Percentiles rank a stretch among this genome's conserved stretches.
These are phyloP conservation scores for Sminthopsis crassicaudata DNA, from an alignment of 2,113 vertebrate species.

Conservation along the genomic window DNA sequence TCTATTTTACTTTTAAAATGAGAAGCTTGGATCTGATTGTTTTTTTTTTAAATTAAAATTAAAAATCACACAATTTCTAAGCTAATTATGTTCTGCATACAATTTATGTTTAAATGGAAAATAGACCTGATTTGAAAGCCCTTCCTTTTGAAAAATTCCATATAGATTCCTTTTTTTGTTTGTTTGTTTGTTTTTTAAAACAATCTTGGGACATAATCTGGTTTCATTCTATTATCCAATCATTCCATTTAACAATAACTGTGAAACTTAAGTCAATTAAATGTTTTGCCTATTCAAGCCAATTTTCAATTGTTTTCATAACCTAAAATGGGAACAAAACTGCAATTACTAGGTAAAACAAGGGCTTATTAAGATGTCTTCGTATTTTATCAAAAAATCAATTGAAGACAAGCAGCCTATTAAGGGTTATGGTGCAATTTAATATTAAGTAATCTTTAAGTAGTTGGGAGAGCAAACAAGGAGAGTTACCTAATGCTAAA, in stretches of 20 bases:
- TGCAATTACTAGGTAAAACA: not conserved
- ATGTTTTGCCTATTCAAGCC: not conserved
- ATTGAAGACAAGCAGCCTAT: not conserved
- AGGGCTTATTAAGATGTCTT: not conserved
- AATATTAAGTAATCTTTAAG: not conserved
- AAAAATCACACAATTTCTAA: not conserved
- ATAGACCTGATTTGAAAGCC: not conserved
- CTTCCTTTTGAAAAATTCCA: not conserved
- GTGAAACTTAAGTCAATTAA: not conserved
- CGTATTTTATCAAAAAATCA: slow-evolving; percentile 52
- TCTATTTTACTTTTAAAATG: slow-evolving; percentile 30
- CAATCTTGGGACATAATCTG: not conserved
- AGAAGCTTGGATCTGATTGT: not conserved
- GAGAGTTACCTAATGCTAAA: slow-evolving; percentile 5
- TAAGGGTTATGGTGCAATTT: not conserved
- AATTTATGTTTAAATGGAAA: slow-evolving; percentile 20
- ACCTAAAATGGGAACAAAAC: slow-evolving; percentile 37
- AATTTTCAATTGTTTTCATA: slow-evolving; percentile 25
- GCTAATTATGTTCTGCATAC: slow-evolving; percentile 11
- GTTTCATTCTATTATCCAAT: slow-evolving; percentile 31
- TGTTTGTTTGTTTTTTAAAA: slow-evolving; percentile 10
- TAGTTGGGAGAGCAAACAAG: not conserved
- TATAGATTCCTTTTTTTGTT: not conserved
- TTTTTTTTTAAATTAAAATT: slow-evolving; percentile 47
- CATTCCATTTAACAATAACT: slow-evolving; percentile 32